Evolutionary conservation across 2,113 vertebrate genomes (phyloP), one percentile per base, ranked within the genome.

Genomic region (Zosterops hypoxanthus): DNA sequence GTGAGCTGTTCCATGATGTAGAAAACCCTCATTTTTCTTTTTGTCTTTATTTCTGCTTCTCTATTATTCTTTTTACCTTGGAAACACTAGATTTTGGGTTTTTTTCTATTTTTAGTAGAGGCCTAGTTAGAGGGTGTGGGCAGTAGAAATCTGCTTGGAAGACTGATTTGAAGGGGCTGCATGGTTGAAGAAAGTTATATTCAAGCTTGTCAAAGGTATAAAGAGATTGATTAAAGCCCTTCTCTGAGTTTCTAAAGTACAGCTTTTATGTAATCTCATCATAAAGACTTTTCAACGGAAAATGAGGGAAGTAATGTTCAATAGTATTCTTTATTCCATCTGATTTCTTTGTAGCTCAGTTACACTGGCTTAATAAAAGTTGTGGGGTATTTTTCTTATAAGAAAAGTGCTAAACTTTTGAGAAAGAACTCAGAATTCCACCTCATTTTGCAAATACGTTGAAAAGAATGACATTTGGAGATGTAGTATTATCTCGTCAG

Each of bases 71-170:
- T 94, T 86, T 68, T 57, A 73, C 20, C 12, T 72, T 47, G 84
- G 70, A 82, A 90, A 78, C 17, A 19, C 5, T 52, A 63, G 31
- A 16, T 73, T 82, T 88, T 69, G 16, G 39, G 16, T 1, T 42
- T 65, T 87, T 88, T 85, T 71, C 49, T 77, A 0, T 55, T 94
- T 92, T 94, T 84, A 55, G 14, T 60, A 57, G 73, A 82, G 57
- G 34, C 39, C 50, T 85, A 15, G 28, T 87, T 94, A 68, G 46
- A 96, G 42, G 25, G 23, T 84, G 78, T 89, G 73, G 66, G 70
- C 86, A 85, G 57, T 53, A 89, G 70, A 94, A 92, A 89, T 71
- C 75, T 94, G 39, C 57, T 76, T 88, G 76, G 52, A 93, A 92
- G 56, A 50, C 50, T 86, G 59, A 73, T 92, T 88, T 96, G 85